Evolutionary conservation across 2,888 invertebrate genomes (phyloP), one percentile per base, ranked within the genome.

Genomic region (Cerastis rubricosa): DNA sequence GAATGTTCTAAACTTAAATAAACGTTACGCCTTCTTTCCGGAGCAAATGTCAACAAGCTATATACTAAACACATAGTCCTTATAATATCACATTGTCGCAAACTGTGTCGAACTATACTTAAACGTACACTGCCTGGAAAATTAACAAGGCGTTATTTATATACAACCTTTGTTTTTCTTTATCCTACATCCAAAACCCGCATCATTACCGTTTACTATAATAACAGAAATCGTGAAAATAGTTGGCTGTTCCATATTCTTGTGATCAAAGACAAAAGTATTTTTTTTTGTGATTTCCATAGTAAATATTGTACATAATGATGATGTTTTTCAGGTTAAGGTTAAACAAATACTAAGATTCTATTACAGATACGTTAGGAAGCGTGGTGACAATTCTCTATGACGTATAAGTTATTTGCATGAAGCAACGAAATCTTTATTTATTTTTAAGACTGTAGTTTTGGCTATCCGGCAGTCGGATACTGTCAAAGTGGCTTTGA

Each of bases 11-110:
- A 83, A 85, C 79, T 71, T 71, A 82, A 81, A 71, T 71, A 51
- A 71, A 73, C 19, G 69, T 19, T 76, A 85, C 66, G 59, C 57
- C 35, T 76, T 81, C 64, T 68, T 61, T 35, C 11, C 25, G 7
- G 29, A 65, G 64, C 59, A 35, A 70, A 71, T 57, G 64, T 72
- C 54, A 81, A 74, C 65, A 85, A 83, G 64, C 64, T 64, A 35
- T 72, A 72, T 22, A 25, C 47, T 73, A 64, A 59, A 35, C 68
- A 51, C 25, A 14, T 63, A 83, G 69, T 78, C 43, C 79, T 74
- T 83, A 69, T 81, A 78, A 83, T 86, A 84, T 84, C 83, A 84
- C 83, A 84, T 57, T 71, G 43, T 72, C 49, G 47, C 73, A 49
- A 57, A 57, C 40, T 78, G 64, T 68, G 57, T 78, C 79, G 78